phyloP scores from a whole-genome alignment of 23 tunicate genomes.

The Halocynthia aurantium region DNA sequence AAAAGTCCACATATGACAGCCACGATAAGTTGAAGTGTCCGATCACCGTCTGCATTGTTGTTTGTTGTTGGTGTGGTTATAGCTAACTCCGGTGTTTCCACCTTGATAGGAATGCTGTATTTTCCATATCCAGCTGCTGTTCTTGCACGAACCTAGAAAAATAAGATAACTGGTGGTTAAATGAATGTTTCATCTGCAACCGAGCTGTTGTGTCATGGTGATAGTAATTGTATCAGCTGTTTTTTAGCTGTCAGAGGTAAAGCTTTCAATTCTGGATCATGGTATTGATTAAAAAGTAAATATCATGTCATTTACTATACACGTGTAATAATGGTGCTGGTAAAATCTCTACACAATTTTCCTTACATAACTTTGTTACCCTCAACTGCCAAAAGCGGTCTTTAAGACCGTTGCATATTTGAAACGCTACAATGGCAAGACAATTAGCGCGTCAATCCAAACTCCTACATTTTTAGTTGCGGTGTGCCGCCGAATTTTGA shows the following conservation, averaged over 20 bases:
- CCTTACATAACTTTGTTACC: no score
- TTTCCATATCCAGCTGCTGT: conserved; percentile 75
- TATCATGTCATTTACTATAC: no score
- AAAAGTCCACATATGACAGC: conserved; percentile 44
- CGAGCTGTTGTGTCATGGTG: not conserved
- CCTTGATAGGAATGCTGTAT: conserved; percentile 43
- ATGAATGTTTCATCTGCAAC: not conserved
- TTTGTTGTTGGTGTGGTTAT: conserved; percentile 7
- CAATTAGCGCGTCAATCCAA: no score
- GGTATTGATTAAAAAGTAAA: not conserved
- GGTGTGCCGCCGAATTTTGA: no score
- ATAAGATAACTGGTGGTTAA: no score
- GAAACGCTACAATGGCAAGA: no score
- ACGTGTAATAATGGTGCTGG: no score
- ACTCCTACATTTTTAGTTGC: no score
- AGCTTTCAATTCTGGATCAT: not conserved
- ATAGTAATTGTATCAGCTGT: not conserved
- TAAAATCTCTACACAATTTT: no score
- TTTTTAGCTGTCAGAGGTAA: not conserved
- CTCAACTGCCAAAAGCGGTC: no score
- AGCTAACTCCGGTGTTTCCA: conserved; percentile 11
- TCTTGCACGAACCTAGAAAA: conserved; percentile 76
- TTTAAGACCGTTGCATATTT: no score
- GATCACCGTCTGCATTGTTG: not conserved
- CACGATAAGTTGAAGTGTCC: conserved; percentile 27